phyloP scores from a whole-genome alignment of 2,888 invertebrate genomes.

The Seira sanloemensis region DNA sequence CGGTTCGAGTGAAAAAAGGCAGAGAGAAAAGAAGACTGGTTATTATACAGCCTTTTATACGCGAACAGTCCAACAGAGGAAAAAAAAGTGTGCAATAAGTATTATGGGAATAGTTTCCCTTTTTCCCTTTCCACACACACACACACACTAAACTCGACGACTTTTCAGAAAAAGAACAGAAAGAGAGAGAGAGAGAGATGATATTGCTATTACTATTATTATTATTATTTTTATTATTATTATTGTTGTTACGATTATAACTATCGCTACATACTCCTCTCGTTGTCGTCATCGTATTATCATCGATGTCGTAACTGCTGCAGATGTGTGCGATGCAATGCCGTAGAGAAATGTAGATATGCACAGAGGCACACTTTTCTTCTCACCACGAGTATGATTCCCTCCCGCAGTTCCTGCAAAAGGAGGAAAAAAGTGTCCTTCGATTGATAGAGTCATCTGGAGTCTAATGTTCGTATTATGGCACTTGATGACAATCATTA shows the following conservation, averaged over 20 bases:
- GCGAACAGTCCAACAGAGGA: background rate
- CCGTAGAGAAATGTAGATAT: too few species aligned
- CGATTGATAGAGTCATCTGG: slow-evolving; percentile 73
- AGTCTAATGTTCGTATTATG: slow-evolving; percentile 70
- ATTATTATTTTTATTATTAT: too few species aligned
- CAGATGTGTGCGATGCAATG: background rate
- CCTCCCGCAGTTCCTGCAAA: too few species aligned
- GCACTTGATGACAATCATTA: slow-evolving; percentile 73
- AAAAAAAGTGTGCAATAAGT: background rate
- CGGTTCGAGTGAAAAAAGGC: slow-evolving; percentile 61
- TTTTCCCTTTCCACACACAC: background rate
- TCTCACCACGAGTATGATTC: too few species aligned
- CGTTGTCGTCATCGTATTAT: background rate
- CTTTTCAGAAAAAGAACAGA: background rate
- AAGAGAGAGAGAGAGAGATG: background rate
- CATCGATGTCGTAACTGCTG: too few species aligned
- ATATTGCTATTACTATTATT: background rate
- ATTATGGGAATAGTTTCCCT: background rate
- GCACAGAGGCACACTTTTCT: too few species aligned
- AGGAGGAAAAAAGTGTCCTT: background rate
- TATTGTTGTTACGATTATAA: slow-evolving; percentile 57
- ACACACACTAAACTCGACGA: background rate
- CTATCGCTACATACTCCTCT: slow-evolving; percentile 25
- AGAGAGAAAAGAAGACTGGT: background rate
- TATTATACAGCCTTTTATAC: background rate